These are phyloP conservation scores for Corythucha ciliata DNA, from an alignment of 2,888 invertebrate species.

Conservation along the genomic window DNA sequence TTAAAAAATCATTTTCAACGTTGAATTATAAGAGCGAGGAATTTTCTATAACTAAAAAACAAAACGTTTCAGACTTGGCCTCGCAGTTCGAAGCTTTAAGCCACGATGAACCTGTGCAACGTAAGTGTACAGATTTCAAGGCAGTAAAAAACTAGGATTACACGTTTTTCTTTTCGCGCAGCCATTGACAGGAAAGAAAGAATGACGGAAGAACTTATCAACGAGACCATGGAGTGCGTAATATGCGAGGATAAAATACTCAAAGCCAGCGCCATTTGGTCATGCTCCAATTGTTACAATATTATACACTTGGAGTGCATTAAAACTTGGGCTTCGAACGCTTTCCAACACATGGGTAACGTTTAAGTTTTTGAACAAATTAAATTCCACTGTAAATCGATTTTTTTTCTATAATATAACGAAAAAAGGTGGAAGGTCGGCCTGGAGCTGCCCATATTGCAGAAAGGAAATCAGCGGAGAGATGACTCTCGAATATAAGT, in stretches of 20 bases:
- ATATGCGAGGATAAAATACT: constrained; percentile 9
- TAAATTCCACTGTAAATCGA: background rate
- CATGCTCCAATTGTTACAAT: constrained; percentile 19
- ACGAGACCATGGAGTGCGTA: constrained; percentile 11
- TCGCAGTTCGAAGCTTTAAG: too few species aligned
- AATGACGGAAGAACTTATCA: constrained; percentile 12
- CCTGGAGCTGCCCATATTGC: constrained; percentile 18
- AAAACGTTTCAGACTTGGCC: too few species aligned
- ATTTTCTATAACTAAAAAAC: too few species aligned
- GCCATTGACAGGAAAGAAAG: constrained; percentile 16
- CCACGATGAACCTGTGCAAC: too few species aligned
- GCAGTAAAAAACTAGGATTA: too few species aligned
- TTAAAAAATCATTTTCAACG: too few species aligned
- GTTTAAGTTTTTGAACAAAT: background rate
- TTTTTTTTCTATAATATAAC: constrained; percentile 3
- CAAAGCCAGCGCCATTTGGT: constrained; percentile 14
- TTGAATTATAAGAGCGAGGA: too few species aligned
- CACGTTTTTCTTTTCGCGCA: too few species aligned
- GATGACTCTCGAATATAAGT: constrained; percentile 4
- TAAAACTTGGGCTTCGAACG: background rate
- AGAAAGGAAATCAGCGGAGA: background rate
- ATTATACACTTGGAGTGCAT: constrained; percentile 14
- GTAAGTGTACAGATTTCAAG: too few species aligned
- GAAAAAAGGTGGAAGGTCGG: too few species aligned
- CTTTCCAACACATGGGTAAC: background rate